These are phyloP conservation scores for Tetheella fluctuosa DNA, from an alignment of 2,888 invertebrate species.

Conservation along the genomic window DNA sequence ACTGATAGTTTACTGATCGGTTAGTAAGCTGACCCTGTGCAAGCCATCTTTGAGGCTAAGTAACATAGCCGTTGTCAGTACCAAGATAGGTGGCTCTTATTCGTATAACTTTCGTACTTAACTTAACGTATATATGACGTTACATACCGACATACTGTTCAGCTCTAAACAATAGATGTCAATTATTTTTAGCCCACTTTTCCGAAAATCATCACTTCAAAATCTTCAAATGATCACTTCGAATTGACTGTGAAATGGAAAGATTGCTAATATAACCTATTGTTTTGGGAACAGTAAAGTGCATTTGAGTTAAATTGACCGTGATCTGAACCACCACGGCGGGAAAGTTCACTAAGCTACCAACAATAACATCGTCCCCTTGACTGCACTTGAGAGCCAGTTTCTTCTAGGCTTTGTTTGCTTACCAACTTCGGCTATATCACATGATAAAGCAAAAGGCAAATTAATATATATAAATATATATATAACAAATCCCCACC, in stretches of 20 bases:
- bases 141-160: no score
- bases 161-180: not conserved
- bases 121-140: no score
- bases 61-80: no score
- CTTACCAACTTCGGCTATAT: not conserved
- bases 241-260: not conserved
- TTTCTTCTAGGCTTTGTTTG: no score
- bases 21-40: not conserved
- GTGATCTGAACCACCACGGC: not conserved
- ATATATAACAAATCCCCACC: no score
- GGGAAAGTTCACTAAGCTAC: not conserved
- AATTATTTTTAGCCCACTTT: not conserved
- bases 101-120: no score
- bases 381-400: no score
- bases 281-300: not conserved
- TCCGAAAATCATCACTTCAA: not conserved
- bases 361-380: not conserved
- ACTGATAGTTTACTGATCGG: no score
- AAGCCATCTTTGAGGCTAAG: no score
- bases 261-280: not conserved
- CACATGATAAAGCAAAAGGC: no score
- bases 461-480: no score
- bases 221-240: not conserved
- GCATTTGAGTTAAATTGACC: not conserved
- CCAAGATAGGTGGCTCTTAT: no score